Conservation (phyloP, 1,140 invertebrate species). For the Diploscapter pachys region DNA sequence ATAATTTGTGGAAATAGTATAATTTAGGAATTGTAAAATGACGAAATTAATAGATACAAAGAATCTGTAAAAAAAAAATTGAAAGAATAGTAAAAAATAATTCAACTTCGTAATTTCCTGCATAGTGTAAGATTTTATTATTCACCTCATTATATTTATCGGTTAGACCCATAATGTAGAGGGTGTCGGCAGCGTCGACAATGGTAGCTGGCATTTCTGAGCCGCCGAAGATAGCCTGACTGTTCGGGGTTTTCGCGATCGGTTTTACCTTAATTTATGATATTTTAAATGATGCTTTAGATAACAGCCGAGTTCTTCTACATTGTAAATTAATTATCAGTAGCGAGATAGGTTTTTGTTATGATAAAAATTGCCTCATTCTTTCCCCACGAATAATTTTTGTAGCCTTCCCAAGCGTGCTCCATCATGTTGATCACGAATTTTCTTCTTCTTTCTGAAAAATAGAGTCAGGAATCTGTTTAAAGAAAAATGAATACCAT, state of each 20-base stretch:
- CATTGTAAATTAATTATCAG: neutral
- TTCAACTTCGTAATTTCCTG: conserved; percentile 2
- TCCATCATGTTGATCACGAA: conserved; percentile 62
- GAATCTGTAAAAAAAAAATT: neutral
- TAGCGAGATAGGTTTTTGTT: neutral
- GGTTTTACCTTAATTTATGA: conserved; percentile 68
- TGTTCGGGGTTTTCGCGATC: conserved; percentile 82
- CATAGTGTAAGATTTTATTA: conserved; percentile 6
- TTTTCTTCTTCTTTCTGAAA: conserved; percentile 28
- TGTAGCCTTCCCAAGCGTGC: conserved; percentile 87
- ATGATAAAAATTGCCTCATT: conserved; percentile 70
- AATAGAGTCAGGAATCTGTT: neutral
- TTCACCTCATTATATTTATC: conserved; percentile 72
- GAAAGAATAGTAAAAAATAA: too few species aligned
- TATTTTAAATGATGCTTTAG: neutral
- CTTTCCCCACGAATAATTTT: conserved; percentile 91
- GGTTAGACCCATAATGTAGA: conserved; percentile 92
- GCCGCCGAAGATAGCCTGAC: conserved; percentile 81
- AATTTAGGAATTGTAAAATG: too few species aligned
- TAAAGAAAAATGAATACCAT: too few species aligned
- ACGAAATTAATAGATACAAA: conserved; percentile 16
- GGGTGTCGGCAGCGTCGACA: conserved; percentile 90
- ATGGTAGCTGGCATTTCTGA: conserved; percentile 78
- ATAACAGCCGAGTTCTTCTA: neutral
- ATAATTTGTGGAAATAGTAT: too few species aligned